A percentile compares a stretch with the other conserved stretches of the same genome.
Conservation (phyloP, 2,797 vertebrate genomes). For the Lithobates sylvaticus region DNA sequence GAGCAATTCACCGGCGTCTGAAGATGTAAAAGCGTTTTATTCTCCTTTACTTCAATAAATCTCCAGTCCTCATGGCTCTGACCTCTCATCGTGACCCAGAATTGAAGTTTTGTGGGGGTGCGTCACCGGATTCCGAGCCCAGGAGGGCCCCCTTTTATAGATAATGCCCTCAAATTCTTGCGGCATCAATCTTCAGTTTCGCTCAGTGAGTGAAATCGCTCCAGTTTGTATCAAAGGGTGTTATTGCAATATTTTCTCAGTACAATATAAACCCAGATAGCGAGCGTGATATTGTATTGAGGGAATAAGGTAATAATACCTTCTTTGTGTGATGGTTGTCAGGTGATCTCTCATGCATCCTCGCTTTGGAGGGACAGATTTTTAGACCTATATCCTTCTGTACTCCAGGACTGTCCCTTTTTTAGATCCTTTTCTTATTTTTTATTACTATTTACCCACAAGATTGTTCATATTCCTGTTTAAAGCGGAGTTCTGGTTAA, state of each 20-base stretch:
- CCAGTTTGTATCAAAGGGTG: not conserved
- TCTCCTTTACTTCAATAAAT: constrained; percentile 51
- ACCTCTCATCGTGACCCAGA: constrained; percentile 36
- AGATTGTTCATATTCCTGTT: too few relatives aligned
- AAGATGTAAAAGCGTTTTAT: constrained; percentile 55
- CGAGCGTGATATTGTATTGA: not conserved
- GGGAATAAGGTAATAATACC: not conserved
- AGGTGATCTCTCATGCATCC: not conserved
- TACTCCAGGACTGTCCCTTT: too few relatives aligned
- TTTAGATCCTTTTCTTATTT: too few relatives aligned
- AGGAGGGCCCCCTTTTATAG: constrained; percentile 3
- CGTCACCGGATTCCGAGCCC: not conserved
- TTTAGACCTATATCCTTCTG: not conserved
- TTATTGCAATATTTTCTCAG: not conserved
- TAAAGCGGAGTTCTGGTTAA: too few relatives aligned
- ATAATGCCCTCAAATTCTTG: constrained; percentile 28
- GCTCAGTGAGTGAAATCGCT: not conserved
- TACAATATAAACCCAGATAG: not conserved
- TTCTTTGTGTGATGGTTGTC: not conserved
- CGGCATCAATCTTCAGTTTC: not conserved
- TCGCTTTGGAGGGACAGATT: not conserved
- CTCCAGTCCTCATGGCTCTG: constrained; percentile 25
- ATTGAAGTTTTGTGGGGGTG: constrained; percentile 30
- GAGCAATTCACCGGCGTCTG: constrained; percentile 30
- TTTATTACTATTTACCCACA: too few relatives aligned